These are phyloP conservation scores for Monopis laevigella DNA, from an alignment of 2,888 invertebrate genomes.

Conservation along the genomic window DNA sequence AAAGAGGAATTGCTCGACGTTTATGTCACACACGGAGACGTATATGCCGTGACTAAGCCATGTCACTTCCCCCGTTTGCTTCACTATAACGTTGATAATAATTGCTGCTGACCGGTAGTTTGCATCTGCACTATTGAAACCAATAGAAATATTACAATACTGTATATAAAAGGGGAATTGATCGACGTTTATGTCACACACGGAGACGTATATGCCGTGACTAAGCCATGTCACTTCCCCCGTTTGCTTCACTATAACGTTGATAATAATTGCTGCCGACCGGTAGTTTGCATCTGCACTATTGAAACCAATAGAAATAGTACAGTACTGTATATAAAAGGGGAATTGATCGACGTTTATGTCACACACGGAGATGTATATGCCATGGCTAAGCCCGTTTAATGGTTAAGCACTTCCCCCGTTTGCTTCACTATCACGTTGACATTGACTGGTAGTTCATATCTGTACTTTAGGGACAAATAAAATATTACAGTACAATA, in stretches of 20 bases:
- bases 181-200: constrained; percentile 83
- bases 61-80: constrained; percentile 79
- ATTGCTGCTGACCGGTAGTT: constrained; percentile 85
- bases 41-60: constrained; percentile 88
- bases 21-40: constrained; percentile 82
- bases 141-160: constrained; percentile 72
- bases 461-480: no score
- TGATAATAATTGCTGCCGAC: constrained; percentile 85
- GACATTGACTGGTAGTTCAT: no score
- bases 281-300: constrained; percentile 88
- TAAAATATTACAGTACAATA: constrained; percentile 82
- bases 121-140: constrained; percentile 75
- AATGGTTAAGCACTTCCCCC: constrained; percentile 83
- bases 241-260: constrained; percentile 81
- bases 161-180: constrained; percentile 88
- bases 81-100: constrained; percentile 86
- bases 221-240: constrained; percentile 86
- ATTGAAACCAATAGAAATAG: constrained; percentile 45
- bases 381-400: constrained; percentile 86
- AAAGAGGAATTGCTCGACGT: constrained; percentile 86
- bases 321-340: constrained; percentile 82
- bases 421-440: no score
- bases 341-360: constrained; percentile 88
- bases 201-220: constrained; percentile 85
- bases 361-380: no score